Percentiles rank a stretch among this genome's conserved stretches.
Conservation (phyloP, 2,888 invertebrate genomes). For the Pheosia gnoma region DNA sequence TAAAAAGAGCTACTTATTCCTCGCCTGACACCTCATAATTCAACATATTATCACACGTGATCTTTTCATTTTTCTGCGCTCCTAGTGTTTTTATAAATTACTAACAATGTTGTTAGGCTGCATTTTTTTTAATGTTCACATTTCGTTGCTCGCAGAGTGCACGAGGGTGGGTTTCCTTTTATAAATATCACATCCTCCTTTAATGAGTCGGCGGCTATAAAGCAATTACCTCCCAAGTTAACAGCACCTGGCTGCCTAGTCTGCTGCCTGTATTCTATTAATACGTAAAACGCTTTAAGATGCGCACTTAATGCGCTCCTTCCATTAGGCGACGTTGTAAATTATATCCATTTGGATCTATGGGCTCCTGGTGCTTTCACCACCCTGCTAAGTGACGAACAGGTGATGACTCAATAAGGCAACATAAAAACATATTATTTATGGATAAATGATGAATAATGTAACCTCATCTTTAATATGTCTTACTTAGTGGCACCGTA, state of each 20-base stretch:
- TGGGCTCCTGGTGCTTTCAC: slow-evolving; percentile 62
- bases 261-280: slow-evolving; percentile 67
- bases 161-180: slow-evolving; percentile 39
- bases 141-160: neutral
- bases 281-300: slow-evolving; percentile 75
- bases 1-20: neutral
- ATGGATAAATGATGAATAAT: too few species aligned
- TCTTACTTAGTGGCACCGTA: too few species aligned
- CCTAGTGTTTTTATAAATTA: neutral
- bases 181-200: slow-evolving; percentile 49
- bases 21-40: slow-evolving; percentile 1
- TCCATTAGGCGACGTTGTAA: slow-evolving; percentile 79
- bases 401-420: slow-evolving; percentile 8
- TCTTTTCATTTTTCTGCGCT: neutral
- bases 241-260: slow-evolving; percentile 67
- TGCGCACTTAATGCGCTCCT: slow-evolving; percentile 74
- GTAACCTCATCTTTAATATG: too few species aligned
- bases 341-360: slow-evolving; percentile 72
- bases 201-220: slow-evolving; percentile 69
- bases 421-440: neutral
- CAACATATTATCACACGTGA: slow-evolving; percentile 1
- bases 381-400: slow-evolving; percentile 40
- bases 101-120: neutral
- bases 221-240: slow-evolving; percentile 61
- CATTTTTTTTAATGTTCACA: slow-evolving; percentile 27